A percentile compares a stretch with the other conserved stretches of the same genome.
These are phyloP conservation scores for Chrysolina oricalcia DNA, from an alignment of 2,888 invertebrate species.

Conservation along the genomic window DNA sequence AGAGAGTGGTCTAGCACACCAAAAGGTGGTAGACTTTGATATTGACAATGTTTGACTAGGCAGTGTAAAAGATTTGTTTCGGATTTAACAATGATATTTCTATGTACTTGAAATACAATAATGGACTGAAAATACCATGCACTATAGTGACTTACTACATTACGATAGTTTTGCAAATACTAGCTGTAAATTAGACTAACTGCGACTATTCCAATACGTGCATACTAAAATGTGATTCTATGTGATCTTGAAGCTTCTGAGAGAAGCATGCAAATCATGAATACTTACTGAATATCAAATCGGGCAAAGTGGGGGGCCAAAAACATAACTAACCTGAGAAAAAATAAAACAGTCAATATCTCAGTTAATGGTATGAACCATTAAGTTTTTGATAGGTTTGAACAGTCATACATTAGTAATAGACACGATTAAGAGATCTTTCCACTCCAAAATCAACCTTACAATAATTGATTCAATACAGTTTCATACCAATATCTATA, in stretches of 20 bases:
- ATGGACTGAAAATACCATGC: neutral
- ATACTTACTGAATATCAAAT: slow-evolving; percentile 65
- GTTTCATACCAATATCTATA: too few relatives aligned
- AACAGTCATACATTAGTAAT: too few relatives aligned
- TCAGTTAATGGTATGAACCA: too few relatives aligned
- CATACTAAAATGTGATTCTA: neutral
- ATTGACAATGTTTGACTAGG: too few relatives aligned
- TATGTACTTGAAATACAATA: neutral
- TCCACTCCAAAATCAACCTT: too few relatives aligned
- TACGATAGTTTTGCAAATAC: neutral
- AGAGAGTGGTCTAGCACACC: too few relatives aligned
- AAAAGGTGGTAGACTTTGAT: too few relatives aligned
- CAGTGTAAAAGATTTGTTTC: too few relatives aligned
- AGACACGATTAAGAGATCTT: too few relatives aligned
- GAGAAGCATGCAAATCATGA: slow-evolving; percentile 14
- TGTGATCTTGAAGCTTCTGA: neutral
- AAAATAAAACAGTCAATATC: slow-evolving; percentile 46
- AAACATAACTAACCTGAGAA: slow-evolving; percentile 69
- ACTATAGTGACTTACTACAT: neutral
- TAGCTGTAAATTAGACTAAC: neutral
- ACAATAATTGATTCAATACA: too few relatives aligned
- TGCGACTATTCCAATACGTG: neutral
- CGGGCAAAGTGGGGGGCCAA: slow-evolving; percentile 63
- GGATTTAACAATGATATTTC: neutral
- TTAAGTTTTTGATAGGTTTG: too few relatives aligned